phyloP scores from a whole-genome alignment of 2,797 vertebrate genomes.

The Danionella dracula region DNA sequence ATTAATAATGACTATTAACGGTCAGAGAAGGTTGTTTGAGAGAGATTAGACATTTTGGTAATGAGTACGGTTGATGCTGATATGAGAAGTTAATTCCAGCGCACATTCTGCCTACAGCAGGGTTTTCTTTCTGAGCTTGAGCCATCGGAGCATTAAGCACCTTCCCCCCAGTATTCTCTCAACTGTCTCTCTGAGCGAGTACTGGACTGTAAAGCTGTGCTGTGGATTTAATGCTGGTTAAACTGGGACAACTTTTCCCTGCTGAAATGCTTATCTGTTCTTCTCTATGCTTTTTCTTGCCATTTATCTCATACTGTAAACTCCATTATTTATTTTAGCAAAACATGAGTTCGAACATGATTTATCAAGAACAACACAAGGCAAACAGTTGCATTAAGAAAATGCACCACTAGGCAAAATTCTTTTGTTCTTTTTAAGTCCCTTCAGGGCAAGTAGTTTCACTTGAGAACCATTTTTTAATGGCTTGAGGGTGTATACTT shows the following conservation, averaged over 20 bases:
- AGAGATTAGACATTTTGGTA: background rate
- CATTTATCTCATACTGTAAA: background rate
- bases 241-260: conserved; percentile 15
- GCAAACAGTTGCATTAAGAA: too few relatives aligned
- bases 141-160: conserved; percentile 1
- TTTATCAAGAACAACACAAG: background rate
- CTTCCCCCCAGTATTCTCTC: background rate
- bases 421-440: background rate
- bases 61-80: background rate
- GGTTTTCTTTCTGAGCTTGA: conserved; percentile 7
- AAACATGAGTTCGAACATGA: background rate
- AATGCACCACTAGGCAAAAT: too few relatives aligned
- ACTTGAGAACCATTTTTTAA: background rate
- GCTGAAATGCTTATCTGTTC: background rate
- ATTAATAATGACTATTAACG: too few relatives aligned
- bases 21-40: too few relatives aligned
- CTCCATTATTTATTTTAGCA: background rate
- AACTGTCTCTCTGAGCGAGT: conserved; percentile 7
- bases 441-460: background rate
- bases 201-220: background rate
- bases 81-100: background rate
- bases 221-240: conserved; percentile 28
- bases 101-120: background rate
- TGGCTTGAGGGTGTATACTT: too few relatives aligned
- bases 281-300: background rate